Evolutionary conservation across 2,113 vertebrate genomes (phyloP).

Genomic region (Muntiacus reevesi): DNA sequence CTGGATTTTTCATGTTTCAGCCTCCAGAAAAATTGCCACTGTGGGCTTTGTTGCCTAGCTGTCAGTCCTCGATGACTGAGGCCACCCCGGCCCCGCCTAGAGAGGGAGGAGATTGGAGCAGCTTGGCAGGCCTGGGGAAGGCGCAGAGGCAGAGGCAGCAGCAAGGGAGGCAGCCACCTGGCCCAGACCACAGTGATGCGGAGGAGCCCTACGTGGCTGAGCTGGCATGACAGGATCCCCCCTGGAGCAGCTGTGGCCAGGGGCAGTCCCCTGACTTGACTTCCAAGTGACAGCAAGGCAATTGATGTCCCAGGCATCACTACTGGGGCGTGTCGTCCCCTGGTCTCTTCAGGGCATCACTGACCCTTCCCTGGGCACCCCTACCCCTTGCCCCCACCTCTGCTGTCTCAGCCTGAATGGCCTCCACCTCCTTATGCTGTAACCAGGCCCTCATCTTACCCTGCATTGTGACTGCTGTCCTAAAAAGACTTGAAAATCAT

Average conservation of each 20-base stretch:
- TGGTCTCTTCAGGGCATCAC: neutral
- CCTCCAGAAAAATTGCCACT: constrained; percentile 27
- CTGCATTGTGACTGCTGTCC: neutral
- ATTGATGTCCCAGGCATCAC: neutral
- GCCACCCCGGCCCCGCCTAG: neutral
- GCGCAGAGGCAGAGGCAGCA: neutral
- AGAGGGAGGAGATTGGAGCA: constrained; percentile 28
- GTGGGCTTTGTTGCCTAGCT: constrained; percentile 42
- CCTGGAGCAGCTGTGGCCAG: neutral
- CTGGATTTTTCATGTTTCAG: constrained; percentile 47
- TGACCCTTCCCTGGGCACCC: neutral
- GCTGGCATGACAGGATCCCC: neutral
- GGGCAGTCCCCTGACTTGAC: too few relatives aligned
- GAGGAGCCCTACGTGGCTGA: accelerated
- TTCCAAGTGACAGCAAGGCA: neutral
- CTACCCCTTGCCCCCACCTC: neutral
- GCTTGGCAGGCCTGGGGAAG: constrained; percentile 38
- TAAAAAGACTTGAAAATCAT: neutral
- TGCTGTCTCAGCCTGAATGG: neutral
- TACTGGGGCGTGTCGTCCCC: too few relatives aligned
- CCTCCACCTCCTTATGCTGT: too few relatives aligned
- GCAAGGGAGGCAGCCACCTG: neutral
- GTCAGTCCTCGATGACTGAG: neutral
- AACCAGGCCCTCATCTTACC: neutral
- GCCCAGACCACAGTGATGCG: neutral